Evolutionary conservation across 2,888 invertebrate genomes (phyloP).

Genomic region (Panopea generosa): DNA sequence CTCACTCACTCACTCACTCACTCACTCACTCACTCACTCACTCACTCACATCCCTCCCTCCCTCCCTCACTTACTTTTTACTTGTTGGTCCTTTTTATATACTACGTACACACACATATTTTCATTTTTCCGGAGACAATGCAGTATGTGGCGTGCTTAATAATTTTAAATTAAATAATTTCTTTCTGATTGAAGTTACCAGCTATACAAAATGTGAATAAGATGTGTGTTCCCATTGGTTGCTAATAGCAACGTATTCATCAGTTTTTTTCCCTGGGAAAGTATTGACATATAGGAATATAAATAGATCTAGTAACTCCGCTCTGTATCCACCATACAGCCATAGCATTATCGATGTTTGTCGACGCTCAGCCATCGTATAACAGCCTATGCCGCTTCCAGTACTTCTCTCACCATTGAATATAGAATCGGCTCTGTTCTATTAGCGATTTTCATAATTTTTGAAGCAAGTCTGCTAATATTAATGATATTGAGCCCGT

Average conservation of each 20-base stretch:
- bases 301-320: conserved; percentile 32
- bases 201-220: conserved; percentile 24
- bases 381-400: neutral
- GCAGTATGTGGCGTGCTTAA: no score
- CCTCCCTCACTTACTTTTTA: no score
- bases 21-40: no score
- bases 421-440: conserved; percentile 19
- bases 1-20: no score
- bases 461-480: conserved; percentile 76
- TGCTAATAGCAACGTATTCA: conserved; percentile 39
- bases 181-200: neutral
- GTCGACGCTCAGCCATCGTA: neutral
- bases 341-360: conserved; percentile 22
- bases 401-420: conserved; percentile 2
- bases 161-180: no score
- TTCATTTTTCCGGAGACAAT: no score
- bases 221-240: conserved; percentile 26
- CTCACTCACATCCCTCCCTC: no score
- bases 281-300: conserved; percentile 52
- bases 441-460: conserved; percentile 77
- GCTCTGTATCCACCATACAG: conserved; percentile 10
- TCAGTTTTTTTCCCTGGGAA: conserved; percentile 36
- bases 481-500: conserved; percentile 79
- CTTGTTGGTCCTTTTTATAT: no score
- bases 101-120: no score